phyloP scores from a whole-genome alignment of 2,113 vertebrate genomes.

The Parus major region DNA sequence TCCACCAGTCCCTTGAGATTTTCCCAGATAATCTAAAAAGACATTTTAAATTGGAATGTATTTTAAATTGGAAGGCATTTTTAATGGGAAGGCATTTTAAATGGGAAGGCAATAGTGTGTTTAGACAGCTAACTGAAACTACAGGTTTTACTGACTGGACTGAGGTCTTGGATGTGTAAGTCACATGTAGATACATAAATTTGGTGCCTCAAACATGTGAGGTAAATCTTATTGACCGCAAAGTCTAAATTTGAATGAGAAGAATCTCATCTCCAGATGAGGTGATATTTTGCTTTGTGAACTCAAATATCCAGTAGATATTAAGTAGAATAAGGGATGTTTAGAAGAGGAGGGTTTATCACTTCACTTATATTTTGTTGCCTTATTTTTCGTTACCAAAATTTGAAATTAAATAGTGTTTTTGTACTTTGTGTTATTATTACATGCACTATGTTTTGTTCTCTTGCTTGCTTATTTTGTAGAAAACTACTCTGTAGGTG shows the following conservation, averaged over 20 bases:
- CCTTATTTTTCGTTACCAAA: not conserved
- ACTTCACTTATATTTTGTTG: not conserved
- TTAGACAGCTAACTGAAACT: not conserved
- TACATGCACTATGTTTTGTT: not conserved
- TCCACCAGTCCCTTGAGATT: not conserved
- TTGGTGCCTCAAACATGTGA: not conserved
- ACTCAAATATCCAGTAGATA: not conserved
- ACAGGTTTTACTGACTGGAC: not conserved
- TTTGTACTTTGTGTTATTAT: not conserved
- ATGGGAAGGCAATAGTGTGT: not conserved
- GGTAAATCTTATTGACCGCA: not conserved
- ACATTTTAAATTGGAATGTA: not conserved
- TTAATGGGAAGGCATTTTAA: not conserved
- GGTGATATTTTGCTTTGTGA: not conserved
- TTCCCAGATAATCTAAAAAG: not conserved
- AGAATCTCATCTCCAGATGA: not conserved
- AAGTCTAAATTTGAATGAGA: not conserved
- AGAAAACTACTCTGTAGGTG: not conserved
- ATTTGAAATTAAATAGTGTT: not conserved
- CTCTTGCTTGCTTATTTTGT: not conserved
- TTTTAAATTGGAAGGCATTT: not conserved
- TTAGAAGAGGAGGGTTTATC: not conserved
- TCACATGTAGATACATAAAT: not conserved
- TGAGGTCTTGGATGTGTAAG: not conserved
- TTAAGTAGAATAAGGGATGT: not conserved